Evolutionary conservation across 1,140 invertebrate genomes (phyloP), one percentile per base, ranked within the genome.

Genomic region (Phocides pigmalion): DNA sequence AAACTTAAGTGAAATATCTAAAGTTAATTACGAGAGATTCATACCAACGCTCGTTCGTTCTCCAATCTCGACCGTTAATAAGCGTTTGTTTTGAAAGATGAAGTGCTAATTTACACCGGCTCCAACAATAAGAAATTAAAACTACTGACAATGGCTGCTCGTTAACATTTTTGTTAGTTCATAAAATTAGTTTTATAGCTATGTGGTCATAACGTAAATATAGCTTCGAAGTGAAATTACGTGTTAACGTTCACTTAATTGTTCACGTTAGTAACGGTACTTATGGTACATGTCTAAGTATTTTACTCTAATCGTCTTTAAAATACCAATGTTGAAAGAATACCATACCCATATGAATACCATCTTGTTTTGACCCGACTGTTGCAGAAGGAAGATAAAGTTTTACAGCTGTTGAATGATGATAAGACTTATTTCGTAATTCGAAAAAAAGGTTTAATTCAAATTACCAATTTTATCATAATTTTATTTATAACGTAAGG

Each of bases 131-230:
- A 62, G n/a, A 47, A 53, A 63, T 63, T 67, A 67, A 62, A 49
- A 66, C 51, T 42, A 35, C 50, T 46, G 14, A 50, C 51, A 67
- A 67, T 42, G 32, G 46, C 50, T 39, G 5, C 64, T 63, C 53
- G 66, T 70, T 67, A 70, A 70, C 59, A 70, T 67, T 70, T 66
- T 66, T 54, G 37, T 42, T 20, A 19, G 28, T 35, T 37, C 16
- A 41, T 54, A 54, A 54, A 54, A 53, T 53, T 39, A 20, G 50
- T 42, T 4, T 42, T 17, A 17, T 16, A 9, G 28, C 28, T 0
- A 0, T 53, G 32, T 53, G 15, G 50, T 17, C 32, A 41, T 53
- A 12, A 14, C 47, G 12, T 32, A 44, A 16, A 50, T 32, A 1
- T 32, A 11, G 9, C 0, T 32, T 32, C 2, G 28, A 11, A 3